Evolutionary conservation across 2,888 invertebrate genomes (phyloP).

Genomic region (Rhagium mordax): DNA sequence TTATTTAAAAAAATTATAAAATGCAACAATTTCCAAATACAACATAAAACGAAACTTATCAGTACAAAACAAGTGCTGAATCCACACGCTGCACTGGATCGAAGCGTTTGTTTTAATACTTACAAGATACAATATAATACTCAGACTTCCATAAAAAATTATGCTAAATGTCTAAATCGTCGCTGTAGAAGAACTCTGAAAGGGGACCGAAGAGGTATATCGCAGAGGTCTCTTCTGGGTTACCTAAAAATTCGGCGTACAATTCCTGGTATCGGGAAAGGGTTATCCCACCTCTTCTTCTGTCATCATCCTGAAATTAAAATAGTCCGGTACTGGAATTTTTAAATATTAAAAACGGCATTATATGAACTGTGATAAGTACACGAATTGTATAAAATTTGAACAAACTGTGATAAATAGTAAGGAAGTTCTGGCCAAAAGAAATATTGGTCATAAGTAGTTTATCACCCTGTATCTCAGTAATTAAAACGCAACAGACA

Average conservation of each 20-base stretch:
- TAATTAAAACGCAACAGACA: too few relatives aligned
- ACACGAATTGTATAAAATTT: too few relatives aligned
- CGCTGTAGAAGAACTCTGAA: constrained; percentile 68
- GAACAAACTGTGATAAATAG: too few relatives aligned
- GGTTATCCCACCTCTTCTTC: constrained; percentile 84
- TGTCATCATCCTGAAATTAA: constrained; percentile 84
- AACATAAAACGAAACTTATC: constrained; percentile 28
- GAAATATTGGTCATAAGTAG: too few relatives aligned
- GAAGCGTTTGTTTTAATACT: constrained; percentile 5
- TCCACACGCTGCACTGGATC: not conserved
- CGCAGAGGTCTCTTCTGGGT: constrained; percentile 81
- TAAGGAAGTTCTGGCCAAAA: too few relatives aligned
- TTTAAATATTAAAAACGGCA: too few relatives aligned
- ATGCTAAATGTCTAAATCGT: constrained; percentile 36
- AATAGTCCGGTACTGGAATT: too few relatives aligned
- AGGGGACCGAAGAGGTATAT: constrained; percentile 87
- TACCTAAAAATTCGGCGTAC: constrained; percentile 87
- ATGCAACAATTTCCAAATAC: constrained; percentile 26
- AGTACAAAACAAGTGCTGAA: constrained; percentile 18
- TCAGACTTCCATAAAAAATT: constrained; percentile 12
- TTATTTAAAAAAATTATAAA: constrained; percentile 32
- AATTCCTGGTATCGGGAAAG: constrained; percentile 86
- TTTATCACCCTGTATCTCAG: too few relatives aligned
- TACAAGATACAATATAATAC: constrained; percentile 12
- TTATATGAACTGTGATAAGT: too few relatives aligned